Evolutionary conservation across 2,888 invertebrate species (phyloP).

Genomic region (Liopterus haemorrhoidalis): DNA sequence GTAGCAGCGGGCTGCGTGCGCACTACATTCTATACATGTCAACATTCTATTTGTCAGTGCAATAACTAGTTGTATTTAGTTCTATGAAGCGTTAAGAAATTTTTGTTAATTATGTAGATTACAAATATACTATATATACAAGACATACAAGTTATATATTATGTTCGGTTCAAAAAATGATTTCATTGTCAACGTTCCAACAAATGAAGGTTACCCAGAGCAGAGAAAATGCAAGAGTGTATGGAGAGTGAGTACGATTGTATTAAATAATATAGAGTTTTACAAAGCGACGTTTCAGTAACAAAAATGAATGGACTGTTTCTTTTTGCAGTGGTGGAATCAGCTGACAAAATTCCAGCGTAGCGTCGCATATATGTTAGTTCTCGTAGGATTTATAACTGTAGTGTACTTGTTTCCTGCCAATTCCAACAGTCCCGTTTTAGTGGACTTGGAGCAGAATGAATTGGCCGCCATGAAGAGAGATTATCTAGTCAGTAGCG

Average conservation of each 20-base stretch:
- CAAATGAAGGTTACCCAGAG: conserved; percentile 27
- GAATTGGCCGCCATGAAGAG: conserved; percentile 33
- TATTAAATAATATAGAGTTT: conserved; percentile 7
- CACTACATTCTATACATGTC: too few species aligned
- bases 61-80: too few species aligned
- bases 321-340: conserved; percentile 71
- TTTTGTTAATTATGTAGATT: too few species aligned
- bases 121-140: too few species aligned
- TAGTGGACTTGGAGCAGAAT: conserved; percentile 32
- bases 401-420: conserved; percentile 56
- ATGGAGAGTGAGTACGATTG: conserved; percentile 30
- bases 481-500: conserved; percentile 37
- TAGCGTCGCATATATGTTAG: conserved; percentile 63
- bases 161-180: conserved; percentile 29
- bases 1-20: too few species aligned
- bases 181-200: conserved; percentile 27
- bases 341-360: conserved; percentile 77
- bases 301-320: conserved; percentile 13
- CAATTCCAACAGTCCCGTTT: conserved; percentile 37
- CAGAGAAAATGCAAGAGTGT: conserved; percentile 28
- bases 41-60: too few species aligned
- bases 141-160: too few species aligned
- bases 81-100: too few species aligned
- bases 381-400: conserved; percentile 53
- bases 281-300: conserved; percentile 8